Base-by-base conservation (phyloP, 2,113 vertebrate species). In the Copsychus sechellarum region DNA sequence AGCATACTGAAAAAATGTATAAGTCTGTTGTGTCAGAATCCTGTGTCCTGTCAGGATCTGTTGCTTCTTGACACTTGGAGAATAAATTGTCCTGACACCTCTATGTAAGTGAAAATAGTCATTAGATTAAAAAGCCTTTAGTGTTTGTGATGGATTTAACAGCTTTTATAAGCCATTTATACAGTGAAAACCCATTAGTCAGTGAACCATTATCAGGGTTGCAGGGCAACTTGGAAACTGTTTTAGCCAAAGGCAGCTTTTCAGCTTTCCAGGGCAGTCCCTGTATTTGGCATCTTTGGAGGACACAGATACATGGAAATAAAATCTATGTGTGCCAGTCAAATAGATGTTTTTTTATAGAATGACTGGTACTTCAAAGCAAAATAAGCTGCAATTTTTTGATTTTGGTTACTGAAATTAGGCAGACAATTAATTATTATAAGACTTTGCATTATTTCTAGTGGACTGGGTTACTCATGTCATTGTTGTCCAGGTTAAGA, bases 71-170 rank as follows among this genome's bases (percentile, higher is more conserved):
- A 80, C 57, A 42, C 87, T 88, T 92, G 67, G 95, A 66, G 58
- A 95, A 95, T 90, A 72, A 79, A 84, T 97, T 96, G 83, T 95
- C 76, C 40, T 70, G 82, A 70, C 61, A 89, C 56, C 61, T 94
- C 70, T 93, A 25, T 80, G 51, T 81, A 94, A 96, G 87, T 93
- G 93, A 91, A 96, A 96, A 91, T 62, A 95, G 71, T 95, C 21
- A 19, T 96, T 96, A 96, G 86, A 79, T 94, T 91, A 90, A 93
- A 94, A 95, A 95, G 92, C 73, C 87, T 94, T 95, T 90, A 66
- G 38, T 95, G 69, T 79, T 85, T 74, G 62, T 48, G 80, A 89
- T 31, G 64, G 96, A 89, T 96, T 96, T 95, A 94, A 95, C 94
- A 81, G 84, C 81, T 96, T 93, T 96, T 95, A 91, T 70, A 45